Percentiles rank a stretch among this genome's conserved stretches.
These are phyloP conservation scores for Zoanthus sansibaricus DNA, from an alignment of 92 coral and sea anemone genomes.

Conservation along the genomic window DNA sequence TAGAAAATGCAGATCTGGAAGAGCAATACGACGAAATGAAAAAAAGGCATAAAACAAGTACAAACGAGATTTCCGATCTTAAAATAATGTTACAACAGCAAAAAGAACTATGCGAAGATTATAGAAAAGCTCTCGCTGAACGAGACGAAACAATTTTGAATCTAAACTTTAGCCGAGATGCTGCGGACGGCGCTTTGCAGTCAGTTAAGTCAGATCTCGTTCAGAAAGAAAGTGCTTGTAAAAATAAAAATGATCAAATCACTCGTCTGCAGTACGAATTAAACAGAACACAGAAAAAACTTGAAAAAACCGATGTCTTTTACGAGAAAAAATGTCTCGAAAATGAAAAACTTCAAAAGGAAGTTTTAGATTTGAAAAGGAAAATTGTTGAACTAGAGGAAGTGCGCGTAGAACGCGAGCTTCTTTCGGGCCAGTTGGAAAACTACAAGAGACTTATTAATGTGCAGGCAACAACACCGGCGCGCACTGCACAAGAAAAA, in stretches of 20 bases:
- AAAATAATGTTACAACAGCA: conserved; percentile 84
- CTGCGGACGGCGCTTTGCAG: conserved; percentile 75
- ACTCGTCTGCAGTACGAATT: conserved; percentile 72
- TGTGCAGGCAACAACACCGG: conserved; percentile 37
- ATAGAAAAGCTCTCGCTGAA: conserved; percentile 54
- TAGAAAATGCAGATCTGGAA: conserved; percentile 65
- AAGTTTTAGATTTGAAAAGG: conserved; percentile 62
- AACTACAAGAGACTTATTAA: conserved; percentile 41
- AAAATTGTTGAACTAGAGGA: conserved; percentile 65
- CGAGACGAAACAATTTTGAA: conserved; percentile 75
- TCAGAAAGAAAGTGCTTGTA: conserved; percentile 66
- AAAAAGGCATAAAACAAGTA: conserved; percentile 60
- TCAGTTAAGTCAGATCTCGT: conserved; percentile 79
- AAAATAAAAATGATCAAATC: conserved; percentile 72
- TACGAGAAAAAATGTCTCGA: conserved; percentile 66
- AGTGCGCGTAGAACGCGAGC: conserved; percentile 51
- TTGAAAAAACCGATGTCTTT: conserved; percentile 68
- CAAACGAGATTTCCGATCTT: conserved; percentile 76
- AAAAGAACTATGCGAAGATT: conserved; percentile 78
- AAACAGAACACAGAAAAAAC: conserved; percentile 65
- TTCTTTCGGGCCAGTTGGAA: conserved; percentile 58
- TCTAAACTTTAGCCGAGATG: conserved; percentile 68
- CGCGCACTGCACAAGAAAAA: conserved; percentile 56
- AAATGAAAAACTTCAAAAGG: conserved; percentile 77
- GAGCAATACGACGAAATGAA: conserved; percentile 78